Conservation (phyloP, 2,113 vertebrate genomes). For the Mus spicilegus region DNA sequence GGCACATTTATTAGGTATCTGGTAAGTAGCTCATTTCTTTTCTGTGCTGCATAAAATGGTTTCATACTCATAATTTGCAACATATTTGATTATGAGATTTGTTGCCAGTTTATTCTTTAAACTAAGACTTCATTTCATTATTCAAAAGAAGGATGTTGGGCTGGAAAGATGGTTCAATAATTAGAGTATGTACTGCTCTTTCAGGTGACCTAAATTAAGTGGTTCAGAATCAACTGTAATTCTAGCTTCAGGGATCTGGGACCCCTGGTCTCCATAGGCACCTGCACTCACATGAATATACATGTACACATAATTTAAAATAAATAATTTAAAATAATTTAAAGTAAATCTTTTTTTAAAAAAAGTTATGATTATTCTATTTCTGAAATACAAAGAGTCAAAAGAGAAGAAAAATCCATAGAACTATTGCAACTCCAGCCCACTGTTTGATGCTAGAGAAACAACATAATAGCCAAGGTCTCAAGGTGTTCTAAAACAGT, state of each 20-base stretch:
- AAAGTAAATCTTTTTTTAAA: not conserved
- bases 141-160: not conserved
- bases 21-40: constrained; percentile 26
- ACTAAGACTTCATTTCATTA: constrained; percentile 37
- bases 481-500: not conserved
- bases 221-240: not conserved
- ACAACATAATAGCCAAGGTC: not conserved
- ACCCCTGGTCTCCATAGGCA: not conserved
- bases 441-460: constrained; percentile 2
- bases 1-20: not conserved
- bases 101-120: not conserved
- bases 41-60: not conserved
- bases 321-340: not conserved
- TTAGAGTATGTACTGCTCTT: not conserved
- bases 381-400: not conserved
- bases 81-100: constrained; percentile 16
- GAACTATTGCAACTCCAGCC: not conserved
- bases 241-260: not conserved
- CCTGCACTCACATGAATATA: not conserved
- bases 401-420: not conserved
- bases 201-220: not conserved
- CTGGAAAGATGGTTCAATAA: not conserved
- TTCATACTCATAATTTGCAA: constrained; percentile 27
- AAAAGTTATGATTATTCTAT: not conserved
- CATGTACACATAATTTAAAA: not conserved